Evolutionary conservation across 1,140 invertebrate genomes (phyloP).

Genomic region (Heterodera schachtii): DNA sequence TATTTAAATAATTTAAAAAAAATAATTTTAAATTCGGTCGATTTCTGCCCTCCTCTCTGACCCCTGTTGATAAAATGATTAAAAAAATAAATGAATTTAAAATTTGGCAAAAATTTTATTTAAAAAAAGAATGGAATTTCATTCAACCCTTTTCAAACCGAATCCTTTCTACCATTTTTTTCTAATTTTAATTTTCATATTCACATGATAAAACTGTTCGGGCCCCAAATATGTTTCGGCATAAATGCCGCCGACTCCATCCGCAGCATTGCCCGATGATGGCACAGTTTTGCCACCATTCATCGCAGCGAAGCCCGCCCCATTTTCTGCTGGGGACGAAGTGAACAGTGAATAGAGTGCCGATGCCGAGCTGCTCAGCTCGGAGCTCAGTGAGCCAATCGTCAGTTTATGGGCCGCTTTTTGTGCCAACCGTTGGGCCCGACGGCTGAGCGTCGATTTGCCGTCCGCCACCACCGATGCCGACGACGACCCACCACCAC

Average conservation of each 20-base stretch:
- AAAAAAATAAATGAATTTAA: no score
- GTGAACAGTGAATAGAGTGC: conserved; percentile 49
- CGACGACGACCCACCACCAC: no score
- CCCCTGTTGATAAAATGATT: no score
- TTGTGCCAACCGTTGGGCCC: conserved; percentile 33
- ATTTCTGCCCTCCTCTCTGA: no score
- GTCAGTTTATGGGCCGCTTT: conserved; percentile 38
- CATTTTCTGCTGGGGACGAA: background rate
- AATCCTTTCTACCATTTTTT: background rate
- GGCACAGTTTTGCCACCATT: no score
- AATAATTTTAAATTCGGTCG: no score
- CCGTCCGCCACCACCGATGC: conserved; percentile 8
- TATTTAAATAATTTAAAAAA: no score
- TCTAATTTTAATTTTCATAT: conserved; percentile 5
- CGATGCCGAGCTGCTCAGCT: conserved; percentile 47
- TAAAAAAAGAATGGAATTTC: no score
- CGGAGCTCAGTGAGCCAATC: conserved; percentile 41
- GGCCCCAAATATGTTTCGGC: background rate
- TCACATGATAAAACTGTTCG: conserved; percentile 1
- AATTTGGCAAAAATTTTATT: no score
- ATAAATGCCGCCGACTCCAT: background rate
- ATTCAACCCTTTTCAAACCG: no score
- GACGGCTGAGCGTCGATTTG: conserved; percentile 32
- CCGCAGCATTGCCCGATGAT: no score
- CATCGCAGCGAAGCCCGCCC: background rate